Evolutionary conservation across 2,797 vertebrate species (phyloP), one percentile per base, ranked within the genome.

Genomic region (Dallia pectoralis): DNA sequence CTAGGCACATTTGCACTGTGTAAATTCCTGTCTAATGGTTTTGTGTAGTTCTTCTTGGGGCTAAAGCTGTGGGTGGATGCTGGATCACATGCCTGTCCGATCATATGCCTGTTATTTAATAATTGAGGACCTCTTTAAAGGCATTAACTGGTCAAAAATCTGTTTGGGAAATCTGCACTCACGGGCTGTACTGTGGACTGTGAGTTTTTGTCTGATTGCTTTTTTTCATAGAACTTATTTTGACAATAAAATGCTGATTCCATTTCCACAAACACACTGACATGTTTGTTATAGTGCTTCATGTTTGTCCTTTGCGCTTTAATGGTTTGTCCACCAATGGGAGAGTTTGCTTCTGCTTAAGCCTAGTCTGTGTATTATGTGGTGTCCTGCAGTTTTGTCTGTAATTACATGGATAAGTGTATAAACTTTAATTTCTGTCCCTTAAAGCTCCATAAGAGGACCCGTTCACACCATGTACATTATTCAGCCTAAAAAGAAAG

Each of bases 401-500:
- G 12, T 48, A 40, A 25, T 15, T 67, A 65, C n/a, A 27, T 32
- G 3, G 47, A 49, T 12, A 1, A 15, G 19, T 3, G 48, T 6
- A 14, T 2, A 49, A 48, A 67, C 36, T 44, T 1, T 40, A 0
- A 51, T 72, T 47, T 70, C 36, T 65, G 8, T 1, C 25, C 11
- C 66, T 33, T 63, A 9, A 1, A 91, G 92, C 48, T 80, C 14
- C 78, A 84, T 56, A 85, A 76, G 74, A 84, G 74, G 71, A 90
- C 80, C n/a, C 0, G 67, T 94, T 36, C 84, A 92, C 79, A 87
- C 88, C 0, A 77, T 91, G 2, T 94, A 94, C 73, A 72, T 91
- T 0, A 66, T 94, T 67, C 92, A 91, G 69, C 91, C 93, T 44
- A 86, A 80, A 65, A 91, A 89, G 80, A 92, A 89, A 67, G 89